phyloP scores from a whole-genome alignment of 2,888 invertebrate genomes.

The Zygaena filipendulae region DNA sequence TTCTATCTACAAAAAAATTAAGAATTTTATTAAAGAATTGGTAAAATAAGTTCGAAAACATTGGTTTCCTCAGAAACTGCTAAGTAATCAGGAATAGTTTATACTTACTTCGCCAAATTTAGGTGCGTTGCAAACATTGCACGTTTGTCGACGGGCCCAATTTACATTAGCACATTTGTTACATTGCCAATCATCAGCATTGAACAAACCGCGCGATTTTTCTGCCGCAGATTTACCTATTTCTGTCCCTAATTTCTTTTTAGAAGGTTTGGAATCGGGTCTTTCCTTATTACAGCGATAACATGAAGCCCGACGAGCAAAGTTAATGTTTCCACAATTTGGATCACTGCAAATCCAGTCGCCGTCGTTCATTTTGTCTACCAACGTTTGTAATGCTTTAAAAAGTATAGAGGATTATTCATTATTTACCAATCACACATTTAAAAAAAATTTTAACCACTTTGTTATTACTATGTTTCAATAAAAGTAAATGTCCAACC shows the following conservation, averaged over 20 bases:
- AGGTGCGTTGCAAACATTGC: conserved; percentile 99
- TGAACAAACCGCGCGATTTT: conserved; percentile 94
- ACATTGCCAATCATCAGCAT: conserved; percentile 99
- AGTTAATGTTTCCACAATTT: conserved; percentile 94
- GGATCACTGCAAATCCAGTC: conserved; percentile 75
- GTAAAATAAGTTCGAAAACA: too few relatives aligned
- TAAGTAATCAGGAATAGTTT: too few relatives aligned
- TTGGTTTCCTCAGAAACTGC: conserved; percentile 4
- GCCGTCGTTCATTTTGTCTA: conserved; percentile 62
- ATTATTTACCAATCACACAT: conserved; percentile 16
- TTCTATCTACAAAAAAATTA: conserved; percentile 68
- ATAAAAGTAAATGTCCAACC: conserved; percentile 46
- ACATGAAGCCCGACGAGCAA: conserved; percentile 89
- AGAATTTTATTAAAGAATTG: not conserved
- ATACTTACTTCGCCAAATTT: conserved; percentile 93
- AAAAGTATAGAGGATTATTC: conserved; percentile 11
- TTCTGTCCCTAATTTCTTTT: conserved; percentile 92
- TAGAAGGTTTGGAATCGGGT: conserved; percentile 48
- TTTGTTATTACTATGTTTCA: conserved; percentile 31
- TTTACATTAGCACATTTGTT: conserved; percentile 99
- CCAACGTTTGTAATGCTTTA: conserved; percentile 23
- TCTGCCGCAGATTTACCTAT: conserved; percentile 99
- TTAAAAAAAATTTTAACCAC: conserved; percentile 21
- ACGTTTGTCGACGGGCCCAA: conserved; percentile 95
- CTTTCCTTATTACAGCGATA: conserved; percentile 89